Conservation (phyloP, 1,140 invertebrate species). For the Drosophila nigromelanica region DNA sequence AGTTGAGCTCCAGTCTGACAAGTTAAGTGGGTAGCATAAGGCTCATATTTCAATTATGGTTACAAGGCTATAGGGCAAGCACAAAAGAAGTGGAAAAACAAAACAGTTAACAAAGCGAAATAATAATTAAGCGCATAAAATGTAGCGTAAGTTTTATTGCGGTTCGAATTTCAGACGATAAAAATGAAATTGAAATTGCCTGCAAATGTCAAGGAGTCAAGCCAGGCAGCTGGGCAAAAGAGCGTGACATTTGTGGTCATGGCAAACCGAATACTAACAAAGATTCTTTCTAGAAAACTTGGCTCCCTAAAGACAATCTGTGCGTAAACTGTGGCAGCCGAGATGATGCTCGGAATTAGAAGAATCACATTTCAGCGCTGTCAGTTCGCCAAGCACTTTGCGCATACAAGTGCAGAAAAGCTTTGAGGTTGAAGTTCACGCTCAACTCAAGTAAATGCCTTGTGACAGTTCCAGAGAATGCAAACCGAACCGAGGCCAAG, state of each 20-base stretch:
- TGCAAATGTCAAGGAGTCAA: conserved; percentile 7
- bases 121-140: conserved; percentile 70
- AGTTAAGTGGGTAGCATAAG: conserved; percentile 50
- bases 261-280: neutral
- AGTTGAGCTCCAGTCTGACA: conserved; percentile 36
- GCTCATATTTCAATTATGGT: conserved; percentile 70
- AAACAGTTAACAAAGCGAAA: conserved; percentile 40
- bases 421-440: conserved; percentile 12
- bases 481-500: conserved; percentile 1
- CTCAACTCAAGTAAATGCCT: conserved; percentile 29
- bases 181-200: conserved; percentile 36
- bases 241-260: conserved; percentile 27
- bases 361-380: neutral
- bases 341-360: conserved; percentile 3
- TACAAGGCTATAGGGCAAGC: neutral
- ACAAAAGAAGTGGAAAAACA: conserved; percentile 1
- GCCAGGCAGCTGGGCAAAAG: conserved; percentile 1
- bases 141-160: conserved; percentile 47
- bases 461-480: conserved; percentile 6
- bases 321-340: conserved; percentile 8
- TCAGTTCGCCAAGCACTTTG: conserved; percentile 5
- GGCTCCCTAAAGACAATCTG: neutral
- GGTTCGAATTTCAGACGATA: conserved; percentile 62
- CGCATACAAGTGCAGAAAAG: neutral
- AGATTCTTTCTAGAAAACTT: neutral